Evolutionary conservation across 2,888 invertebrate species (phyloP).

Genomic region (Hoplodrina ambigua): DNA sequence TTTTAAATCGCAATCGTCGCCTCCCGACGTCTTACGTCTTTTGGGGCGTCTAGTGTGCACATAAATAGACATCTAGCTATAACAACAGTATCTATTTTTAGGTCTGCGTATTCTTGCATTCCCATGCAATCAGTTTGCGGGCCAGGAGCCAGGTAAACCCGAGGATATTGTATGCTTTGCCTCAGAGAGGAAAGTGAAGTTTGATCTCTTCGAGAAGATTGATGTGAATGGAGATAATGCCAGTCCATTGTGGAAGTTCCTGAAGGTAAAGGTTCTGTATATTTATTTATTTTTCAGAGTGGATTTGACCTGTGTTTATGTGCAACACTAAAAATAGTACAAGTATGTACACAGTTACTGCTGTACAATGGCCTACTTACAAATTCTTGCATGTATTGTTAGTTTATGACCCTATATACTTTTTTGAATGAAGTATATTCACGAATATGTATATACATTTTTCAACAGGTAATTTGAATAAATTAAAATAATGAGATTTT

Average conservation of each 20-base stretch:
- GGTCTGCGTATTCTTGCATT: constrained; percentile 95
- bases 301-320: neutral
- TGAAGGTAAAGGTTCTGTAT: constrained; percentile 85
- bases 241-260: constrained; percentile 92
- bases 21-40: too few relatives aligned
- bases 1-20: too few relatives aligned
- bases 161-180: constrained; percentile 92
- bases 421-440: neutral
- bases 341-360: neutral
- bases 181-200: constrained; percentile 91
- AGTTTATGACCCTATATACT: neutral
- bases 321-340: constrained; percentile 3
- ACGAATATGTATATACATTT: constrained; percentile 4
- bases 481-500: neutral
- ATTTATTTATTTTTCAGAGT: constrained; percentile 17
- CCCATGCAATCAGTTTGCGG: constrained; percentile 96
- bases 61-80: neutral
- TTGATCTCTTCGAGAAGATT: constrained; percentile 93
- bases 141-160: constrained; percentile 92
- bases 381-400: constrained; percentile 1
- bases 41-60: too few relatives aligned
- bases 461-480: neutral
- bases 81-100: constrained; percentile 68
- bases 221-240: constrained; percentile 92
- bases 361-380: neutral